Evolutionary conservation across 1,140 invertebrate species (phyloP).

Genomic region (Octopus bimaculoides): DNA sequence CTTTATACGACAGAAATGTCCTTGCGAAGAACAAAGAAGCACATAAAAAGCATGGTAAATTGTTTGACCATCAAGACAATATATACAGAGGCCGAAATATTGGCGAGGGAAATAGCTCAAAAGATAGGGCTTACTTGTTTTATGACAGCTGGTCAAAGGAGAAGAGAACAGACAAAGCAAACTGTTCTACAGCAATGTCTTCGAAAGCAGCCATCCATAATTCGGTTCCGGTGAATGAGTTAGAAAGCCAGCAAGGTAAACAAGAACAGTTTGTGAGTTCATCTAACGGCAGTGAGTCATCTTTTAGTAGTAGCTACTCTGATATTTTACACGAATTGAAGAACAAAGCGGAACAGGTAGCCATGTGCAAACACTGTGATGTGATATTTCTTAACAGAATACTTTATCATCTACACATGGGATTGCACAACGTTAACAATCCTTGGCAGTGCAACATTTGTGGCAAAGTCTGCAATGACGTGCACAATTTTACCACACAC

Average conservation of each 20-base stretch:
- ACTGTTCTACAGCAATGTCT: too few relatives aligned
- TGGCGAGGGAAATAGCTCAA: too few relatives aligned
- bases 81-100: too few relatives aligned
- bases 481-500: constrained; percentile 96
- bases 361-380: constrained; percentile 70
- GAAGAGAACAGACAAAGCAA: too few relatives aligned
- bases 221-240: too few relatives aligned
- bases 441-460: constrained; percentile 98
- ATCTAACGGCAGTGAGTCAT: not conserved
- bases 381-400: constrained; percentile 94
- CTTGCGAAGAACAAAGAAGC: too few relatives aligned
- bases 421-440: constrained; percentile 93
- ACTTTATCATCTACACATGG: constrained; percentile 94
- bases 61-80: too few relatives aligned
- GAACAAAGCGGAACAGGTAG: not conserved
- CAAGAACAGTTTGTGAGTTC: constrained; percentile 6
- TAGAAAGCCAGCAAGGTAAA: not conserved
- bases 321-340: not conserved
- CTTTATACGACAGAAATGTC: too few relatives aligned
- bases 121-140: too few relatives aligned
- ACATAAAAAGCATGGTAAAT: too few relatives aligned
- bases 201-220: too few relatives aligned
- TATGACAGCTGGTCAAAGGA: too few relatives aligned
- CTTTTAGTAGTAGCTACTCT: constrained; percentile 16
- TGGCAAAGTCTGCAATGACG: constrained; percentile 86